These are phyloP conservation scores for Temnothorax unifasciatus DNA, from an alignment of 2,888 invertebrate species.

Conservation along the genomic window DNA sequence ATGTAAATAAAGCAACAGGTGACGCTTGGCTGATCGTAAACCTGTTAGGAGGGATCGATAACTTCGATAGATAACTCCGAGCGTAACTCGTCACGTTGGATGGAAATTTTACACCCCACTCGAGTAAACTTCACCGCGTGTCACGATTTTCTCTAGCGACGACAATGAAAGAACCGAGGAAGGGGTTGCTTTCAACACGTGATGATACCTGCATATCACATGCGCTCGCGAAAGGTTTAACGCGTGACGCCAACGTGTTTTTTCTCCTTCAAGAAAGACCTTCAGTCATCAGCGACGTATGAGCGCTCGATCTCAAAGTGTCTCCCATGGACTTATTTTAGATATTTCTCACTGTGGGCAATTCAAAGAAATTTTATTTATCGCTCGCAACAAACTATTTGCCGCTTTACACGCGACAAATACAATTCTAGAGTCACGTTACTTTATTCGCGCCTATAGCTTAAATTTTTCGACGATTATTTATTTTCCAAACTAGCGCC, in stretches of 20 bases:
- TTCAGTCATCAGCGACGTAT: background rate
- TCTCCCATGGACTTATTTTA: background rate
- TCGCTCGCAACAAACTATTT: background rate
- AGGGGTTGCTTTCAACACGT: background rate
- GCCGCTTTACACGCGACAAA: background rate
- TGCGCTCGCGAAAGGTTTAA: background rate
- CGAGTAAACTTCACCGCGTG: background rate
- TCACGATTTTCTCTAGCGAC: background rate
- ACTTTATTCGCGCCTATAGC: too few species aligned
- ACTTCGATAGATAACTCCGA: background rate
- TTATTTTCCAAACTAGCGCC: background rate
- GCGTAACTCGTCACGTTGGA: background rate
- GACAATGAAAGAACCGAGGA: background rate
- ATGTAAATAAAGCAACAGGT: constrained; percentile 11
- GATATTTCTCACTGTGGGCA: too few species aligned
- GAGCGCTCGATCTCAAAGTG: background rate
- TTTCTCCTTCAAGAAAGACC: background rate
- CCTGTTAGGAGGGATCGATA: background rate
- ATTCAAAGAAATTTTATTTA: background rate
- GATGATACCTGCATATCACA: background rate
- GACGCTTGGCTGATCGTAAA: background rate
- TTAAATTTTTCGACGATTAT: background rate
- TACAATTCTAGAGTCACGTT: background rate
- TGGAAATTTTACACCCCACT: constrained; percentile 4
- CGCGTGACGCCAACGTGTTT: background rate